Conservation (phyloP, 2,797 vertebrate species). For the Falco peregrinus region DNA sequence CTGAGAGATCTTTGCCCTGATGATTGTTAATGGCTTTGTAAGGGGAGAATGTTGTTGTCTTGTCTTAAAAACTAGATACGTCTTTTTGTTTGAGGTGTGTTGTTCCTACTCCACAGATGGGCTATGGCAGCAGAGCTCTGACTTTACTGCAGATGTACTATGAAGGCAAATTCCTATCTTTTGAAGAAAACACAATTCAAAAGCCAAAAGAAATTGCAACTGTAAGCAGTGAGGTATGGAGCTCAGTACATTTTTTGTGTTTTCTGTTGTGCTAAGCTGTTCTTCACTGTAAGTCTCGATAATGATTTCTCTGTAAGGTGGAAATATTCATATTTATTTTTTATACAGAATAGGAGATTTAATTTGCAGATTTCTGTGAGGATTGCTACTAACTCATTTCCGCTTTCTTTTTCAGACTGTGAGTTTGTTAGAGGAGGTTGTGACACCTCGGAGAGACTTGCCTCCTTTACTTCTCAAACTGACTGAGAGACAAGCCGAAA, state of each 20-base stretch:
- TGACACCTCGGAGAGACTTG: conserved; percentile 90
- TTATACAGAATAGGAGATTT: background rate
- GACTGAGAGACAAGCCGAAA: conserved; percentile 91
- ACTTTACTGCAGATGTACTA: conserved; percentile 94
- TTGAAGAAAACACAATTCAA: conserved; percentile 83
- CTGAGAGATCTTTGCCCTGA: background rate
- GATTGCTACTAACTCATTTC: background rate
- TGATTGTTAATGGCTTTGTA: background rate
- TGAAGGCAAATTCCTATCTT: conserved; percentile 89
- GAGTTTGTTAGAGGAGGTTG: conserved; percentile 91
- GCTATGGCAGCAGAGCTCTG: conserved; percentile 92
- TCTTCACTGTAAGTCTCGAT: background rate
- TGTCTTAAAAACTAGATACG: background rate
- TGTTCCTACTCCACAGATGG: conserved; percentile 84
- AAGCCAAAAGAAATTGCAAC: conserved; percentile 82
- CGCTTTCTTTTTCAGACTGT: conserved; percentile 80
- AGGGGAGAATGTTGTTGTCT: background rate
- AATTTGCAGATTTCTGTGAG: background rate
- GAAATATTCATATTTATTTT: background rate
- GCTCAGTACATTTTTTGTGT: background rate
- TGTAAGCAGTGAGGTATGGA: conserved; percentile 89
- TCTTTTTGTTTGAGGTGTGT: background rate
- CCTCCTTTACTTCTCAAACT: conserved; percentile 94
- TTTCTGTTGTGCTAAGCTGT: background rate
- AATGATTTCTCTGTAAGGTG: background rate